A percentile compares a stretch with the other conserved stretches of the same genome.
These are phyloP conservation scores for Hoplias malabaricus DNA, from an alignment of 2,113 vertebrate species.

Conservation along the genomic window DNA sequence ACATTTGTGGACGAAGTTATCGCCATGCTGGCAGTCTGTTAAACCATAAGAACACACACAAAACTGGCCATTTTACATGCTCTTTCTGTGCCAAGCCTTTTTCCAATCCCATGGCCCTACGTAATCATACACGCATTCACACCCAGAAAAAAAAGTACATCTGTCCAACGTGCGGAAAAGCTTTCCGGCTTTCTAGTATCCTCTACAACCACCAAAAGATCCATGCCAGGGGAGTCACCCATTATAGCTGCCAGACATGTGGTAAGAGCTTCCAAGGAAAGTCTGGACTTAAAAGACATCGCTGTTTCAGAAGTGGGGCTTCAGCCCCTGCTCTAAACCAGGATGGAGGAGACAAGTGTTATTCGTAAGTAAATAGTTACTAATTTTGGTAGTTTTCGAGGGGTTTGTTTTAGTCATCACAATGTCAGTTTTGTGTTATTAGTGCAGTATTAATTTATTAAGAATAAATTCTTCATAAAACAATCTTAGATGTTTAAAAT, in stretches of 20 bases:
- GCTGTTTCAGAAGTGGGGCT: conserved; percentile 55
- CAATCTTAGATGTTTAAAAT: too few relatives aligned
- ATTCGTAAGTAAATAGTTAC: conserved; percentile 67
- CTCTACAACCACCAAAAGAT: conserved; percentile 78
- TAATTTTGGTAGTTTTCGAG: not conserved
- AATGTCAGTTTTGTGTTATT: not conserved
- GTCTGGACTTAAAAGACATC: conserved; percentile 73
- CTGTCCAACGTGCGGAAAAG: conserved; percentile 77
- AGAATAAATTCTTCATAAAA: too few relatives aligned
- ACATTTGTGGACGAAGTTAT: conserved; percentile 75
- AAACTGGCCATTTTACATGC: conserved; percentile 76
- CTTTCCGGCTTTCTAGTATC: conserved; percentile 78
- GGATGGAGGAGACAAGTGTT: conserved; percentile 70
- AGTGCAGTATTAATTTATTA: too few relatives aligned
- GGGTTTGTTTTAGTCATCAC: not conserved
- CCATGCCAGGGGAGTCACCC: conserved; percentile 66
- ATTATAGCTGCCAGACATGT: conserved; percentile 77
- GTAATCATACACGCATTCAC: conserved; percentile 77
- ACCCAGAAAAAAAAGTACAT: conserved; percentile 74
- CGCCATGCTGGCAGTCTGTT: conserved; percentile 74
- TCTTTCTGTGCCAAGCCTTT: conserved; percentile 78
- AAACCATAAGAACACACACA: conserved; percentile 78
- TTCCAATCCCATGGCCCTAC: conserved; percentile 76
- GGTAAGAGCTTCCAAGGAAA: conserved; percentile 77
- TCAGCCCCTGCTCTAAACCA: conserved; percentile 46